Conservation (phyloP, 2,888 invertebrate species). For the Caenorhabditis panamensis region DNA sequence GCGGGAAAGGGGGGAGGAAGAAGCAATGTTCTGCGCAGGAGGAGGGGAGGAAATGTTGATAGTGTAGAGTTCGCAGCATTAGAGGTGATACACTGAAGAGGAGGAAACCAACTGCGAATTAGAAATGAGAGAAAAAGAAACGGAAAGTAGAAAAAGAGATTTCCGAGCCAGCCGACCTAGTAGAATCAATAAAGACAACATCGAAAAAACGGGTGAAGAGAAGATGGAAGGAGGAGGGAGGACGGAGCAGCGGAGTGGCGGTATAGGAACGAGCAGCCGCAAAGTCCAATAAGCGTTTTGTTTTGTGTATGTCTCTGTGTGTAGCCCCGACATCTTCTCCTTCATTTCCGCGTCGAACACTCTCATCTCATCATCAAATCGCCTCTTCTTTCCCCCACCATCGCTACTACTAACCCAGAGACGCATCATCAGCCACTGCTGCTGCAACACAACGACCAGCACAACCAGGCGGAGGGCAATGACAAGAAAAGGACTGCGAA, state of each 20-base stretch:
- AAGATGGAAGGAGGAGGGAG: slow-evolving; percentile 9
- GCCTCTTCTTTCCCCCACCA: slow-evolving; percentile 26
- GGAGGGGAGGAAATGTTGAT: background rate
- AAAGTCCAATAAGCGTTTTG: slow-evolving; percentile 58
- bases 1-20: too few species aligned
- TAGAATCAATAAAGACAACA: slow-evolving; percentile 26
- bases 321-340: slow-evolving; percentile 29
- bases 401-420: slow-evolving; percentile 59
- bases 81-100: too few species aligned
- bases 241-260: slow-evolving; percentile 18
- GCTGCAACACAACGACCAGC: slow-evolving; percentile 45
- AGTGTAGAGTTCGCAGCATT: background rate
- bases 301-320: slow-evolving; percentile 44
- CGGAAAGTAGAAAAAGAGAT: background rate
- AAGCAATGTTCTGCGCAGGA: background rate
- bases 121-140: background rate
- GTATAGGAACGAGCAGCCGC: slow-evolving; percentile 44
- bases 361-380: slow-evolving; percentile 55
- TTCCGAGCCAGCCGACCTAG: background rate
- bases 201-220: slow-evolving; percentile 22
- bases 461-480: slow-evolving; percentile 23
- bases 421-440: slow-evolving; percentile 41
- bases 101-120: background rate
- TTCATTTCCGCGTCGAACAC: slow-evolving; percentile 53
- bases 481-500: slow-evolving; percentile 39